Conservation (phyloP, 2,797 vertebrate species). For the Rhinophrynus dorsalis region DNA sequence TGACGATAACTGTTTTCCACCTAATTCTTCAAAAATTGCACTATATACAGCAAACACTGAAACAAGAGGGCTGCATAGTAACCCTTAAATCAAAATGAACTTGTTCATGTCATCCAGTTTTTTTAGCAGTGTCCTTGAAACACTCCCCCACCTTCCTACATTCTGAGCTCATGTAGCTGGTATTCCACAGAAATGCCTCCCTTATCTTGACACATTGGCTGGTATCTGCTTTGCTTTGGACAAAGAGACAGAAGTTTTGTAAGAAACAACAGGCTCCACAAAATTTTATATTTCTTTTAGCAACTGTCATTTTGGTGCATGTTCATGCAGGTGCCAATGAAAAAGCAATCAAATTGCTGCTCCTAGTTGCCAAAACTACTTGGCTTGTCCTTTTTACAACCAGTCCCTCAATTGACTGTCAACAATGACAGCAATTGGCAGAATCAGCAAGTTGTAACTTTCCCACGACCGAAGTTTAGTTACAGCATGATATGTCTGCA, state of each 20-base stretch:
- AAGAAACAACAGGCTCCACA: background rate
- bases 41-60: background rate
- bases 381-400: too few species aligned
- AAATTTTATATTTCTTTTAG: background rate
- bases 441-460: too few species aligned
- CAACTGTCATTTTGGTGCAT: too few species aligned
- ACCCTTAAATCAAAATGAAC: background rate
- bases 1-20: background rate
- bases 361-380: too few species aligned
- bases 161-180: slow-evolving; percentile 26
- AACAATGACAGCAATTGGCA: too few species aligned
- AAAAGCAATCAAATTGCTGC: too few species aligned
- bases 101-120: background rate
- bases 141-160: slow-evolving; percentile 9
- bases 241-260: background rate
- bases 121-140: background rate
- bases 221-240: slow-evolving; percentile 21
- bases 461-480: too few species aligned
- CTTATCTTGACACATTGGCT: slow-evolving; percentile 35
- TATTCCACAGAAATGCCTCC: background rate
- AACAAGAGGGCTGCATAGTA: background rate
- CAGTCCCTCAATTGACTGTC: too few species aligned
- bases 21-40: background rate
- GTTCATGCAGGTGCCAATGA: too few species aligned
- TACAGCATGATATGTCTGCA: too few species aligned